Conservation (phyloP, 2,797 vertebrate species). For the Myoxocephalus aenaeus region DNA sequence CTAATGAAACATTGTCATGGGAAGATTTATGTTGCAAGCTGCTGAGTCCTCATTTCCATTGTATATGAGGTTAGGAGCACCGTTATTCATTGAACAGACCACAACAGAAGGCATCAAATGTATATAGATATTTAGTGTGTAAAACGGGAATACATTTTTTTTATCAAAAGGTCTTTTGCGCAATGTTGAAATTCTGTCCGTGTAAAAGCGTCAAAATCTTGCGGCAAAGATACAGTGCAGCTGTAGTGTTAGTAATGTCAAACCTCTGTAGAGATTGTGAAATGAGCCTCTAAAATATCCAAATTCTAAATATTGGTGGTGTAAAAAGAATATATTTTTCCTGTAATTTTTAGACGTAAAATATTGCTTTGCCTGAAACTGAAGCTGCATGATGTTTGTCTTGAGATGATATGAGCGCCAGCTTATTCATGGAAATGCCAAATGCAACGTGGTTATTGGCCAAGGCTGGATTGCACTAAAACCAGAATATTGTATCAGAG, state of each 20-base stretch:
- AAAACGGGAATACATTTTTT: slow-evolving; percentile 14
- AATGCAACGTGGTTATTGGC: slow-evolving; percentile 81
- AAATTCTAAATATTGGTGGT: slow-evolving; percentile 44
- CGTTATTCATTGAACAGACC: slow-evolving; percentile 66
- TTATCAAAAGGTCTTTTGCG: not conserved
- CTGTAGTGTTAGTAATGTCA: slow-evolving; percentile 28
- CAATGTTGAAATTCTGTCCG: slow-evolving; percentile 18
- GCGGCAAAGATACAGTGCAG: slow-evolving; percentile 17
- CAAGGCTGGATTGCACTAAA: slow-evolving; percentile 85
- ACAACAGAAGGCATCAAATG: slow-evolving; percentile 42
- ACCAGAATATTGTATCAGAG: slow-evolving; percentile 87
- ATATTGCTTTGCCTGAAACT: slow-evolving; percentile 53
- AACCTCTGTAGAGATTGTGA: slow-evolving; percentile 26
- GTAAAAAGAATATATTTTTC: slow-evolving; percentile 32
- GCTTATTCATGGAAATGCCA: slow-evolving; percentile 83
- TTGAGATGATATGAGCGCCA: slow-evolving; percentile 73
- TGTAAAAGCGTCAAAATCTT: slow-evolving; percentile 9
- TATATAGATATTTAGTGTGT: slow-evolving; percentile 45
- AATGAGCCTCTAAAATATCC: slow-evolving; percentile 40
- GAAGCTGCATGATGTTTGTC: slow-evolving; percentile 72
- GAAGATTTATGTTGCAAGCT: slow-evolving; percentile 79
- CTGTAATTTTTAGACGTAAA: slow-evolving; percentile 49
- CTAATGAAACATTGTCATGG: slow-evolving; percentile 82
- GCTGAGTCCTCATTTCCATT: slow-evolving; percentile 77
- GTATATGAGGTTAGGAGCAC: slow-evolving; percentile 58